Evolutionary conservation across 2,113 vertebrate genomes (phyloP).

Genomic region (Ceyx melanurus): DNA sequence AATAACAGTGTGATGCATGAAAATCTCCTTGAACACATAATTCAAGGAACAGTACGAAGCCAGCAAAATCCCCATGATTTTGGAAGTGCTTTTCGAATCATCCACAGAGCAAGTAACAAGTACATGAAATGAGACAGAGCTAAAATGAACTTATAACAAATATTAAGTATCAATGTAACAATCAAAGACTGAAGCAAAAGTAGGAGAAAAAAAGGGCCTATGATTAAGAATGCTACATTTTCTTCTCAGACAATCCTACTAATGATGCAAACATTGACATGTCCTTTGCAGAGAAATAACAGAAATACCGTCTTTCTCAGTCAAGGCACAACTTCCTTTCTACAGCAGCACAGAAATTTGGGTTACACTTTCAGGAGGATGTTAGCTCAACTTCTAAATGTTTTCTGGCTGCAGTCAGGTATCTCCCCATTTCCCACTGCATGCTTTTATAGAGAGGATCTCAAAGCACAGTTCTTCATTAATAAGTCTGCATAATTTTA

Average conservation of each 20-base stretch:
- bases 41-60: neutral
- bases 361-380: neutral
- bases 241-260: neutral
- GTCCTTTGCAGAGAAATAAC: fast-evolving
- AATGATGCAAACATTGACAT: neutral
- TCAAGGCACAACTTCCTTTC: neutral
- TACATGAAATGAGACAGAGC: neutral
- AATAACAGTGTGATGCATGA: neutral
- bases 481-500: neutral
- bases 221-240: neutral
- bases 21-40: neutral
- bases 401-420: neutral
- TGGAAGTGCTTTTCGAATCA: constrained; percentile 1
- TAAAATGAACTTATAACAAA: neutral
- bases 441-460: neutral
- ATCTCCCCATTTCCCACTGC: neutral
- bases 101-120: neutral
- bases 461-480: neutral
- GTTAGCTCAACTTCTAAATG: neutral
- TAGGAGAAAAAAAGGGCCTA: neutral
- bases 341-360: neutral
- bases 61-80: neutral
- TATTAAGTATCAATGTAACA: neutral
- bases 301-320: neutral
- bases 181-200: neutral